These are phyloP conservation scores for Mimachlamys varia DNA, from an alignment of 2,888 invertebrate species.

Conservation along the genomic window DNA sequence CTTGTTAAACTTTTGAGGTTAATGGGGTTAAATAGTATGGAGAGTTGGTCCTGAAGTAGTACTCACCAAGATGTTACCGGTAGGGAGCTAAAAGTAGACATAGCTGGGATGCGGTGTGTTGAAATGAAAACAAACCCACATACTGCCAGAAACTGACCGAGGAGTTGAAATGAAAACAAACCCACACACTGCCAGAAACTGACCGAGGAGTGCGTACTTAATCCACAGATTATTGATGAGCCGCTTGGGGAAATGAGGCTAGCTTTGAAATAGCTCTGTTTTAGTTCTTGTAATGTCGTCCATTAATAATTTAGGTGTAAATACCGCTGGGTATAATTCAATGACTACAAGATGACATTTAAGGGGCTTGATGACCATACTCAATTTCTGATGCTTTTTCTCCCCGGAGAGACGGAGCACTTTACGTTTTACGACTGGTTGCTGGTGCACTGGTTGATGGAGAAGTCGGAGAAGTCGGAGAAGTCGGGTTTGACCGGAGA, in stretches of 20 bases:
- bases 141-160: not conserved
- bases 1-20: too few species aligned
- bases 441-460: not conserved
- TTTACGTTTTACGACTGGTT: not conserved
- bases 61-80: too few species aligned
- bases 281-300: not conserved
- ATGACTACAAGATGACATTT: not conserved
- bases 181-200: not conserved
- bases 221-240: not conserved
- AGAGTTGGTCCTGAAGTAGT: too few species aligned
- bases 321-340: not conserved
- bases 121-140: too few species aligned
- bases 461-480: too few species aligned
- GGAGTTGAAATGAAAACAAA: too few species aligned
- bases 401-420: not conserved
- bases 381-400: not conserved
- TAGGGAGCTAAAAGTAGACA: too few species aligned
- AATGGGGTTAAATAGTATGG: too few species aligned
- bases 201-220: not conserved
- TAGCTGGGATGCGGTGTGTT: too few species aligned
- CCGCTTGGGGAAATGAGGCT: not conserved
- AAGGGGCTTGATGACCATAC: not conserved
- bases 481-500: not conserved
- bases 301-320: slow-evolving; percentile 21
- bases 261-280: not conserved